A percentile compares a stretch with the other conserved stretches of the same genome.
These are phyloP conservation scores for Tokudaia muenninki DNA, from an alignment of 2,797 vertebrate genomes.

Conservation along the genomic window DNA sequence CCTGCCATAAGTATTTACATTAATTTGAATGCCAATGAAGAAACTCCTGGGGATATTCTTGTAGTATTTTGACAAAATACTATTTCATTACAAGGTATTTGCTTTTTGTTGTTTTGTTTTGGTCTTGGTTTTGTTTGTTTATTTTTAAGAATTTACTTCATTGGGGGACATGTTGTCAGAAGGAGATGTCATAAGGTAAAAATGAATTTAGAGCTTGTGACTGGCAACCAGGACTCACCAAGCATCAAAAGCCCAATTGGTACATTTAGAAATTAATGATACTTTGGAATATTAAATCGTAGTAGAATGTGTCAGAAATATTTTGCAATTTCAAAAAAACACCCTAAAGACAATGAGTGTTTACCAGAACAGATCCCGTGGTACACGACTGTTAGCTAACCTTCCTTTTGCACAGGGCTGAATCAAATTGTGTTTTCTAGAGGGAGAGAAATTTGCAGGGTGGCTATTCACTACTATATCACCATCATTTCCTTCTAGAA, in stretches of 20 bases:
- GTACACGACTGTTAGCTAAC: slow-evolving; percentile 56
- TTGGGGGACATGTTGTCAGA: slow-evolving; percentile 37
- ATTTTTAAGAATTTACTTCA: slow-evolving; percentile 42
- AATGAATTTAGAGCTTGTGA: not conserved
- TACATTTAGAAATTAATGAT: slow-evolving; percentile 80
- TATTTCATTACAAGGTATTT: slow-evolving; percentile 47
- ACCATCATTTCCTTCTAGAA: slow-evolving; percentile 63
- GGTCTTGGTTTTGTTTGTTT: not conserved
- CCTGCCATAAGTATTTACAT: not conserved
- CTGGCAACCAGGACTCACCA: slow-evolving; percentile 49
- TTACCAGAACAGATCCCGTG: slow-evolving; percentile 55
- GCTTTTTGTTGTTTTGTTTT: not conserved
- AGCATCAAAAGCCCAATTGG: slow-evolving; percentile 76
- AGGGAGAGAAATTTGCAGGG: slow-evolving; percentile 35
- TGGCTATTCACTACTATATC: slow-evolving; percentile 56
- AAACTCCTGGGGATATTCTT: slow-evolving; percentile 39
- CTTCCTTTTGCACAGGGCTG: slow-evolving; percentile 52
- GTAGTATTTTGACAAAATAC: slow-evolving; percentile 49
- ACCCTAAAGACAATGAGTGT: slow-evolving; percentile 74
- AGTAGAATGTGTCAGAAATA: slow-evolving; percentile 76
- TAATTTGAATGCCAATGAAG: slow-evolving; percentile 63
- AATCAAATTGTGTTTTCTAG: slow-evolving; percentile 67
- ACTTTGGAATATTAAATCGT: slow-evolving; percentile 76
- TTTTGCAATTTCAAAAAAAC: slow-evolving; percentile 78
- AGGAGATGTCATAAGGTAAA: slow-evolving; percentile 45